A percentile compares a stretch with the other conserved stretches of the same genome.
These are phyloP conservation scores for Microtus oregoni DNA, from an alignment of 2,113 vertebrate genomes.

Conservation along the genomic window DNA sequence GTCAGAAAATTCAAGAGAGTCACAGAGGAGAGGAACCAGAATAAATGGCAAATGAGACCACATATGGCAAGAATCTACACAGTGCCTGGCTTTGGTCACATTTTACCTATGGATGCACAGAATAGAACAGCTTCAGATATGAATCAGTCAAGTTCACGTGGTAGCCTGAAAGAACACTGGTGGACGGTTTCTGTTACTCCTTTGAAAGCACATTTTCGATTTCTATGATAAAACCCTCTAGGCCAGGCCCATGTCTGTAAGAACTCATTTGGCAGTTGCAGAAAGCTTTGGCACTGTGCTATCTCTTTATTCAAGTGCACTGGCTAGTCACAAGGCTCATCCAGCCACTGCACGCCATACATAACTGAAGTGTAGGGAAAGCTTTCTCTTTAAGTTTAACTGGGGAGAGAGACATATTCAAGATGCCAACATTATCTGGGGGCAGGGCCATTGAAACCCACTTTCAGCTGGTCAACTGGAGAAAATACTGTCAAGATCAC, in stretches of 20 bases:
- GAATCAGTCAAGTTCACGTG: background rate
- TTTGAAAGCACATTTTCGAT: background rate
- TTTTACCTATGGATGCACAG: background rate
- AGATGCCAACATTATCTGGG: background rate
- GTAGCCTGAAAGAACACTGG: background rate
- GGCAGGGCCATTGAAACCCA: background rate
- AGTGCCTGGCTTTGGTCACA: background rate
- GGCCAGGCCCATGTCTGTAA: background rate
- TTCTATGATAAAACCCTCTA: background rate
- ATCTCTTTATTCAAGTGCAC: background rate
- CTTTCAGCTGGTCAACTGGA: background rate
- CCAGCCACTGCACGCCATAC: background rate
- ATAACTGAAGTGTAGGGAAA: background rate
- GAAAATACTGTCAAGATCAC: background rate
- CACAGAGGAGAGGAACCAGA: background rate
- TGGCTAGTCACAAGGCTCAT: background rate
- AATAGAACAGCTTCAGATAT: background rate
- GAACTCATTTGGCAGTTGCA: background rate
- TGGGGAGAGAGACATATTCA: background rate
- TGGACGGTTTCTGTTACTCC: background rate
- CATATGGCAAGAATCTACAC: background rate
- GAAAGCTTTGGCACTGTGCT: accelerated
- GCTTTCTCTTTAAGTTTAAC: background rate
- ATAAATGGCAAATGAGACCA: background rate
- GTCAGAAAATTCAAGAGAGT: background rate